Percentiles rank a stretch among this genome's conserved stretches.
phyloP scores from a whole-genome alignment of 2,888 invertebrate genomes.

The Tricholauxania praeusta region DNA sequence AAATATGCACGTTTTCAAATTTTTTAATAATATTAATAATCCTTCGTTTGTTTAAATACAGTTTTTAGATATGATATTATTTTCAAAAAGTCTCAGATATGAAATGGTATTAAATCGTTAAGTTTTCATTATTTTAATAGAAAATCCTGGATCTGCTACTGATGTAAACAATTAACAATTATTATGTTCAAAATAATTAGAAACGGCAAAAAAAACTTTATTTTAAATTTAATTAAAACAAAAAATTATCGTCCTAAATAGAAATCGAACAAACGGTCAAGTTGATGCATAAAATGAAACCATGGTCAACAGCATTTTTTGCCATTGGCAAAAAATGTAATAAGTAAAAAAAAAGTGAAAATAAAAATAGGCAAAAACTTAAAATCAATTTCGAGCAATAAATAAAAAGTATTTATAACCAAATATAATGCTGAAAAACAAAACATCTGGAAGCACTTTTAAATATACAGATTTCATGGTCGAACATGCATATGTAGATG shows the following conservation, averaged over 20 bases:
- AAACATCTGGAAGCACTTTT: constrained; percentile 20
- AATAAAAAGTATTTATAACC: not conserved
- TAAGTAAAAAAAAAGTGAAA: not conserved
- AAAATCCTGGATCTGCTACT: no score
- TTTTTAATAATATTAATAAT: no score
- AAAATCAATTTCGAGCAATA: constrained; percentile 23
- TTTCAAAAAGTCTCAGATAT: no score
- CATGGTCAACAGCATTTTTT: constrained; percentile 10
- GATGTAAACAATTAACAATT: no score
- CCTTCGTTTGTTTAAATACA: no score
- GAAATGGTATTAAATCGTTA: no score
- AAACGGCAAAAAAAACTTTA: not conserved
- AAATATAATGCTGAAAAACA: not conserved
- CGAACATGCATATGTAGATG: not conserved
- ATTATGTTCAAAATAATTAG: not conserved
- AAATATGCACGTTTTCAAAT: no score
- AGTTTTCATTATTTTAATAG: no score
- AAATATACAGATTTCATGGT: not conserved
- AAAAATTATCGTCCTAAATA: constrained; percentile 31
- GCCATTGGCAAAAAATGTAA: not conserved
- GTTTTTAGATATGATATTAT: no score
- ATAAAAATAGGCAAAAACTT: constrained; percentile 1
- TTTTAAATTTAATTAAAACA: not conserved
- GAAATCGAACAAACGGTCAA: not conserved
- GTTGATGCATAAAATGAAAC: constrained; percentile 14